Evolutionary conservation across 2,797 vertebrate genomes (phyloP).

Genomic region (Bufotes viridis): DNA sequence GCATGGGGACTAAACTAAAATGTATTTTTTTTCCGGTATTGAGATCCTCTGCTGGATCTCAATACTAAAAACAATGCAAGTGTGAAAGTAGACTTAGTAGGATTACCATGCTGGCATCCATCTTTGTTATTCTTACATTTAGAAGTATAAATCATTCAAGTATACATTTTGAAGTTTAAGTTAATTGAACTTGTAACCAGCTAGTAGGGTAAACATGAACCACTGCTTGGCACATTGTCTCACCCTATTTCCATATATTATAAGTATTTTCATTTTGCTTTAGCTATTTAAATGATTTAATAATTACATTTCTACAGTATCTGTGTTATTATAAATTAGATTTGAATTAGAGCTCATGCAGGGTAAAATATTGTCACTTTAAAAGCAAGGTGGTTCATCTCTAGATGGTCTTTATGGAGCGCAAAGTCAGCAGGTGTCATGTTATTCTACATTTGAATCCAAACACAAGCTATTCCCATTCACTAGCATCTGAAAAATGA

Average conservation of each 20-base stretch:
- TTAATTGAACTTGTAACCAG: not conserved
- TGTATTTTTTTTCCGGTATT: too few species aligned
- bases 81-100: too few species aligned
- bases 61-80: too few species aligned
- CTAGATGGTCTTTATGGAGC: not conserved
- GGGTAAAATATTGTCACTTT: not conserved
- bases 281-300: not conserved
- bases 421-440: not conserved
- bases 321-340: not conserved
- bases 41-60: too few species aligned
- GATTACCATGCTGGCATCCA: too few species aligned
- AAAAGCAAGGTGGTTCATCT: not conserved
- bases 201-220: not conserved
- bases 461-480: slow-evolving; percentile 11
- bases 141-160: too few species aligned
- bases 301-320: not conserved
- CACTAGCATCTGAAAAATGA: not conserved
- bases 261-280: not conserved
- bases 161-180: too few species aligned
- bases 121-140: too few species aligned
- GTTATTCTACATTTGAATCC: not conserved
- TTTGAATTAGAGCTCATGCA: not conserved
- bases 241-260: not conserved
- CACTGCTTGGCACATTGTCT: not conserved
- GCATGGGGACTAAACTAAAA: too few species aligned